Evolutionary conservation across 2,797 vertebrate genomes (phyloP), one percentile per base, ranked within the genome.

Genomic region (Coregonus sp.): DNA sequence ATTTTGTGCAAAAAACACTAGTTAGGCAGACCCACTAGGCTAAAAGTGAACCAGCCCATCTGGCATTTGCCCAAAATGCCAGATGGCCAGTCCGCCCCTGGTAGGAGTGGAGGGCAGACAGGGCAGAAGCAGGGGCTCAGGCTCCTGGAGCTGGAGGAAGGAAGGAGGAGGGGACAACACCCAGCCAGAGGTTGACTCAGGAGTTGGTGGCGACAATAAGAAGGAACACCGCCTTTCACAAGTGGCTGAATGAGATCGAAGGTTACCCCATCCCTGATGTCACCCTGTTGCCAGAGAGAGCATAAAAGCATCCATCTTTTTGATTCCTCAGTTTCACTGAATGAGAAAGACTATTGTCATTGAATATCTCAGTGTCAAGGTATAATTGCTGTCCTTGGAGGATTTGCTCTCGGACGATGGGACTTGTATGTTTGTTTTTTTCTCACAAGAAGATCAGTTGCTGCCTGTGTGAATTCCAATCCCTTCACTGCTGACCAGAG

Each of bases 391-490:
- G 37, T 18, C 7, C 68, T 69, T 70, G 6, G 37, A 70, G 40
- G 18, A 70, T 66, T 66, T 29, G 11, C 7, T 68, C 33, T n/a
- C 9, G 3, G 7, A 40, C 18, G 5, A 9, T 35, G 31, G 5
- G 25, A 68, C 33, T 16, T 35, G 31, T 35, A 82, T 51, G 79
- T 84, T 83, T 82, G 81, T 47, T 75, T 86, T 77, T 88, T 82
- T 89, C 84, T 89, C 84, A 87, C 76, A 79, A 87, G 85, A 81
- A 78, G 83, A 87, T 89, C 84, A 86, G 85, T 86, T 85, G 80
- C 80, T 76, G 77, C 79, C 81, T 85, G 88, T 89, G 90, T 82
- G 87, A 92, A 92, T 89, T 72, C 84, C 88, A 90, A 16, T 59
- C 80, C 86, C 85, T 85, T 87, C 86, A 75, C 77, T 86, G 79